Evolutionary conservation across 1,140 invertebrate genomes (phyloP), one percentile per base, ranked within the genome.

Genomic region (Saccostrea echinata): DNA sequence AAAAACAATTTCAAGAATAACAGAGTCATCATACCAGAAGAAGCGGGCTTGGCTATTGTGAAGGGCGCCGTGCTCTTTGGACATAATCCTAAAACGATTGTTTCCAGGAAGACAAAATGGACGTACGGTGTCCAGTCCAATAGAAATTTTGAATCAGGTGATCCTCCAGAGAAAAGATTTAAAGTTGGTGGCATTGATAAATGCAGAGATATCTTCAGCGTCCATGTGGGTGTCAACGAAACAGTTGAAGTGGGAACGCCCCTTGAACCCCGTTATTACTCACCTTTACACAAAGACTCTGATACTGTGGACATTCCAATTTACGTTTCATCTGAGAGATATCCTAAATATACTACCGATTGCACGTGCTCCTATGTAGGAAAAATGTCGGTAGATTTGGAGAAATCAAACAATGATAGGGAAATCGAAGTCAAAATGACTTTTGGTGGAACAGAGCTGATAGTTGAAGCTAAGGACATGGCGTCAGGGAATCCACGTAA

Each of bases 21-120:
- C 43, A 85, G 64, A 27, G 64, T 90, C 8, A 88, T 89, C 30
- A 89, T 89, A 61, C 90, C 90, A 30, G 68, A 52, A 30, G 90
- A 91, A 2, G 86, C 90, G 11, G 90, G 88, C 1, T 55, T 91
- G 57, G 88, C 88, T n/a, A 87, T 91, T 1, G 85, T 91, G 8
- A 90, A 90, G 68, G 90, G 90, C 3, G 90, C 90, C 4, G 90
- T 90, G 3, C n/a, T 90, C 4, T 90, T 88, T 57, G 90, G 90
- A 21, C 90, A 90, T 27, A 86, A 89, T 35, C 90, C 90, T 12
- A 13, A n/a, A 0, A 86, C 80, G 21, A 90, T 90, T 33, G 80
- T 88, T 16, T 86, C 87, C 0, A 84, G 89, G 13, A 88, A 84
- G 27, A 16, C 89, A 21, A 86, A 86, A 27, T 90, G 52, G 76